phyloP scores from a whole-genome alignment of 2,797 vertebrate species.

The Manis pentadactyla region DNA sequence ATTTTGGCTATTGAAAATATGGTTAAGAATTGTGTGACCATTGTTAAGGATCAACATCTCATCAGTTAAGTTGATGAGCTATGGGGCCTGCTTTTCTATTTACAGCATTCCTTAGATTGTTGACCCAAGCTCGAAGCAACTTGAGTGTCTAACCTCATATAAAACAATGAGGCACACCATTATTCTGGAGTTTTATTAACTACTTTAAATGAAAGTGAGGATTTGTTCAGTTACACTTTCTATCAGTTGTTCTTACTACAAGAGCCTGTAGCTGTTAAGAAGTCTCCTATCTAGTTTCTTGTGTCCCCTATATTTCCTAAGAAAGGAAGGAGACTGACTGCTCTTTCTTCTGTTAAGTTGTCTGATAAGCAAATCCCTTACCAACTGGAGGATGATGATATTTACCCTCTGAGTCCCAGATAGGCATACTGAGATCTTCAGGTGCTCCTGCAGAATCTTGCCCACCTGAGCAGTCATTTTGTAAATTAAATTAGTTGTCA shows the following conservation, averaged over 20 bases:
- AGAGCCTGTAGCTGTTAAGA: not conserved
- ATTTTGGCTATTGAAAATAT: slow-evolving; percentile 40
- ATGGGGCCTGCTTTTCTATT: not conserved
- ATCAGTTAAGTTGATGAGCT: not conserved
- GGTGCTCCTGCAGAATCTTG: not conserved
- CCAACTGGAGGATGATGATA: not conserved
- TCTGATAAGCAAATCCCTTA: not conserved
- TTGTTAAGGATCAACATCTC: not conserved
- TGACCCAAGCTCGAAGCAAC: not conserved
- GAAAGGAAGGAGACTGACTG: not conserved
- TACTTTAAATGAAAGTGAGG: not conserved
- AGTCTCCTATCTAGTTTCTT: not conserved
- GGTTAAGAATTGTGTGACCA: not conserved
- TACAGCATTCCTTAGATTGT: not conserved
- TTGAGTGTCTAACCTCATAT: not conserved
- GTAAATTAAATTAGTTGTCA: slow-evolving; percentile 9
- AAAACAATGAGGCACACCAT: not conserved
- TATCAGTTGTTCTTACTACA: not conserved
- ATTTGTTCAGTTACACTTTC: slow-evolving; percentile 38
- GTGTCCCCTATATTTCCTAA: not conserved
- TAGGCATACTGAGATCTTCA: not conserved
- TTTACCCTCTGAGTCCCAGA: not conserved
- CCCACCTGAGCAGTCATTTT: not conserved
- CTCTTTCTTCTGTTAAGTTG: not conserved
- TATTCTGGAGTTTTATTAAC: slow-evolving; percentile 55